Evolutionary conservation across 2,888 invertebrate species (phyloP).

Genomic region (Trypoxylon attenuatum): DNA sequence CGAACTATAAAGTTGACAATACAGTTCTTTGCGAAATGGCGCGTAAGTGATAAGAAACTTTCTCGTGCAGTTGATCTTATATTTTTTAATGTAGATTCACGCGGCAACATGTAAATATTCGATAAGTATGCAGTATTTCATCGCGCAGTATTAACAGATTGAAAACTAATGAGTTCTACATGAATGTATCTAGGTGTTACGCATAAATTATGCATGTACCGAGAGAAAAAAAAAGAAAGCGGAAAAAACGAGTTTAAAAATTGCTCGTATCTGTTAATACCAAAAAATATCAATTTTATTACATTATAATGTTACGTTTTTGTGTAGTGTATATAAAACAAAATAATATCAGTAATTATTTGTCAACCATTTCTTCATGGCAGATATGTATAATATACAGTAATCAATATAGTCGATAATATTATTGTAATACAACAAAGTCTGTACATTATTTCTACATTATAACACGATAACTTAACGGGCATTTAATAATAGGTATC

Average conservation of each 20-base stretch:
- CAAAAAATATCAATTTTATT: slow-evolving; percentile 73
- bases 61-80: background rate
- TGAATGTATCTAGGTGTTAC: too few relatives aligned
- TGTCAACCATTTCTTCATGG: slow-evolving; percentile 58
- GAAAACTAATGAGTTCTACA: background rate
- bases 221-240: slow-evolving; percentile 13
- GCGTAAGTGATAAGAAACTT: slow-evolving; percentile 29
- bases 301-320: slow-evolving; percentile 55
- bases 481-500: slow-evolving; percentile 52
- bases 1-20: slow-evolving; percentile 13
- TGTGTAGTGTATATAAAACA: slow-evolving; percentile 65
- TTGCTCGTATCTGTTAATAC: slow-evolving; percentile 58
- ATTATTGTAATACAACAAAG: slow-evolving; percentile 62
- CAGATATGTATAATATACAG: slow-evolving; percentile 67
- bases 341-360: slow-evolving; percentile 66
- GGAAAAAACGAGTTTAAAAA: slow-evolving; percentile 34
- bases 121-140: slow-evolving; percentile 4
- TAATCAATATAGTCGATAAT: slow-evolving; percentile 55
- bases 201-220: background rate
- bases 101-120: background rate
- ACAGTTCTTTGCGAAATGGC: slow-evolving; percentile 8
- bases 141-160: background rate
- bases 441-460: slow-evolving; percentile 64
- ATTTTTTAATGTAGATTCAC: background rate
- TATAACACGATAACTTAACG: slow-evolving; percentile 59